These are phyloP conservation scores for Cydia strobilella DNA, from an alignment of 1,140 invertebrate species.

Conservation along the genomic window DNA sequence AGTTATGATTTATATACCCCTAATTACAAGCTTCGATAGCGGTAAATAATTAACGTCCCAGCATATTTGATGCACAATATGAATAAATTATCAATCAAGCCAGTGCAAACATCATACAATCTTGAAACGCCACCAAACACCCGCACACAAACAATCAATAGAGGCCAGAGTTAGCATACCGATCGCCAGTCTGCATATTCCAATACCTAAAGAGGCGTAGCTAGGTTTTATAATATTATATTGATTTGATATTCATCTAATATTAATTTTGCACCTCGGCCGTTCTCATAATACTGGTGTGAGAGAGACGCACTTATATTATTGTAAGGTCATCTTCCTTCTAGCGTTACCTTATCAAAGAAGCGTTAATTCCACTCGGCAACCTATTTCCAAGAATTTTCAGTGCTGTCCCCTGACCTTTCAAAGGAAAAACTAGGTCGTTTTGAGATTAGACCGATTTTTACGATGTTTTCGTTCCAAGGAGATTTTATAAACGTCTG, in stretches of 20 bases:
- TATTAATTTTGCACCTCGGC: not conserved
- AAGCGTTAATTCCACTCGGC: too few relatives aligned
- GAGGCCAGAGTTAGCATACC: slow-evolving; percentile 50
- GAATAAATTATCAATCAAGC: slow-evolving; percentile 55
- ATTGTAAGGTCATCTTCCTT: too few relatives aligned
- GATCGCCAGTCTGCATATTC: slow-evolving; percentile 66
- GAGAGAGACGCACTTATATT: too few relatives aligned
- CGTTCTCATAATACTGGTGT: too few relatives aligned
- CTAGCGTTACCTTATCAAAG: too few relatives aligned
- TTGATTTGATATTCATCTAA: not conserved
- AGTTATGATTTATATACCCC: not conserved
- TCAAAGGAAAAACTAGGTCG: too few relatives aligned
- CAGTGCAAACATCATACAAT: slow-evolving; percentile 44
- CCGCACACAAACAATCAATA: slow-evolving; percentile 56
- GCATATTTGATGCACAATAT: slow-evolving; percentile 34
- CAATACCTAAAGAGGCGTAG: slow-evolving; percentile 50
- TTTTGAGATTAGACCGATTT: too few relatives aligned
- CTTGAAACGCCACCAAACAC: slow-evolving; percentile 50
- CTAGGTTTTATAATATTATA: not conserved
- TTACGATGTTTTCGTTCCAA: too few relatives aligned
- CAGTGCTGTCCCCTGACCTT: too few relatives aligned
- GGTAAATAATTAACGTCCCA: not conserved
- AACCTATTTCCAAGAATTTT: too few relatives aligned
- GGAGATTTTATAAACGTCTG: too few relatives aligned
- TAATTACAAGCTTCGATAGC: not conserved